Percentiles rank a stretch among this genome's conserved stretches.
Conservation (phyloP, 2,113 vertebrate genomes). For the Lipophrys pholis region DNA sequence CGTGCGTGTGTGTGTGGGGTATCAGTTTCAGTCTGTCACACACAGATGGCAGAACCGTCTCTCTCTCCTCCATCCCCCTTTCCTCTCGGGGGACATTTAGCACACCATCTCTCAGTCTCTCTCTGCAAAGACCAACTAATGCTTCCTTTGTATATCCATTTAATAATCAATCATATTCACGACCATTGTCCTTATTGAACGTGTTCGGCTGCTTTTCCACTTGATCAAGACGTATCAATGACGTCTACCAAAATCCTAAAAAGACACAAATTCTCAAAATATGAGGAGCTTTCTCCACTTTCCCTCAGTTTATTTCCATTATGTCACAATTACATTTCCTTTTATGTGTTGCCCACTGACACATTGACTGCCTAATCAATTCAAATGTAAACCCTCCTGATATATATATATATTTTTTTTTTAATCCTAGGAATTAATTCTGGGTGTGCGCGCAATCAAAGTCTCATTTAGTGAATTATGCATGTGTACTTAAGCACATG, state of each 20-base stretch:
- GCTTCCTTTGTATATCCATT: constrained; percentile 23
- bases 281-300: not conserved
- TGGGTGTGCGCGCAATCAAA: constrained; percentile 5
- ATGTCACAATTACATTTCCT: not conserved
- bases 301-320: not conserved
- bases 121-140: constrained; percentile 17
- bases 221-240: not conserved
- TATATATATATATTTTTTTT: not conserved
- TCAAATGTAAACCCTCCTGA: not conserved
- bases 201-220: not conserved
- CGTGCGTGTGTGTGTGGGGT: constrained; percentile 50
- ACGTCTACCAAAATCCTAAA: not conserved
- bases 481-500: not conserved
- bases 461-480: constrained; percentile 8
- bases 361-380: not conserved
- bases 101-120: constrained; percentile 28
- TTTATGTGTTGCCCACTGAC: not conserved
- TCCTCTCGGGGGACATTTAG: constrained; percentile 22
- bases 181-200: not conserved
- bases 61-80: constrained; percentile 10
- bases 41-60: constrained; percentile 74
- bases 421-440: constrained; percentile 5
- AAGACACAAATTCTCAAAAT: not conserved
- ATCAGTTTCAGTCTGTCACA: constrained; percentile 77
- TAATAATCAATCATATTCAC: not conserved